Evolutionary conservation across 2,888 invertebrate genomes (phyloP).

Genomic region (Amblyteles armatorius): DNA sequence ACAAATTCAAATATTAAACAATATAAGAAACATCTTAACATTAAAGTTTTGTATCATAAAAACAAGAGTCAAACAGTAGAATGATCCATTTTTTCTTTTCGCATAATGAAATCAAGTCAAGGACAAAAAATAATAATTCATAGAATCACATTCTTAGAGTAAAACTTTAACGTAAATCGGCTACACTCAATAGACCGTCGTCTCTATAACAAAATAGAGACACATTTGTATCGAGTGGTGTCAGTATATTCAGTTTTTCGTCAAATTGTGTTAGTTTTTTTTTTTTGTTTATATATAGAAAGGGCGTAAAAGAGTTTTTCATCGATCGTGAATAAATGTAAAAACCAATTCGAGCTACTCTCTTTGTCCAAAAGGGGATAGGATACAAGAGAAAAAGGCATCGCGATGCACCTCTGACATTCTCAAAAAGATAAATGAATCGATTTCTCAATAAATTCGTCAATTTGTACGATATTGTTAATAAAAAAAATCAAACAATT

Average conservation of each 20-base stretch:
- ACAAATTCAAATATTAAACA: conserved; percentile 78
- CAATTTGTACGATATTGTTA: conserved; percentile 68
- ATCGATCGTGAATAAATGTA: conserved; percentile 49
- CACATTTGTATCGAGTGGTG: conserved; percentile 67
- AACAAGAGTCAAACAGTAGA: conserved; percentile 79
- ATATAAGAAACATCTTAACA: conserved; percentile 75
- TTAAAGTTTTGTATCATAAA: conserved; percentile 68
- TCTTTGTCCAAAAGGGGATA: conserved; percentile 9
- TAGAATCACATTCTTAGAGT: conserved; percentile 73
- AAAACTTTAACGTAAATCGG: conserved; percentile 72
- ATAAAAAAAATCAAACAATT: conserved; percentile 64
- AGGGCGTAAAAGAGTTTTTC: conserved; percentile 55
- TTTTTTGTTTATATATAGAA: conserved; percentile 46
- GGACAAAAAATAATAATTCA: conserved; percentile 73
- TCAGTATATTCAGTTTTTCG: conserved; percentile 67
- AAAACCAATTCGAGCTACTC: conserved; percentile 65
- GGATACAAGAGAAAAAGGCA: conserved; percentile 73
- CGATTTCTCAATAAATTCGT: conserved; percentile 62
- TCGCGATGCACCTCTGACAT: conserved; percentile 74
- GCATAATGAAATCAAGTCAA: conserved; percentile 83
- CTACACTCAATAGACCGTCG: conserved; percentile 73
- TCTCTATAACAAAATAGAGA: conserved; percentile 66
- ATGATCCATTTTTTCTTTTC: conserved; percentile 77
- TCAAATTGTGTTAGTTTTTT: conserved; percentile 55
- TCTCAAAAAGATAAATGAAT: conserved; percentile 77